Evolutionary conservation across 2,797 vertebrate species (phyloP).

Genomic region (Siniperca obscura): DNA sequence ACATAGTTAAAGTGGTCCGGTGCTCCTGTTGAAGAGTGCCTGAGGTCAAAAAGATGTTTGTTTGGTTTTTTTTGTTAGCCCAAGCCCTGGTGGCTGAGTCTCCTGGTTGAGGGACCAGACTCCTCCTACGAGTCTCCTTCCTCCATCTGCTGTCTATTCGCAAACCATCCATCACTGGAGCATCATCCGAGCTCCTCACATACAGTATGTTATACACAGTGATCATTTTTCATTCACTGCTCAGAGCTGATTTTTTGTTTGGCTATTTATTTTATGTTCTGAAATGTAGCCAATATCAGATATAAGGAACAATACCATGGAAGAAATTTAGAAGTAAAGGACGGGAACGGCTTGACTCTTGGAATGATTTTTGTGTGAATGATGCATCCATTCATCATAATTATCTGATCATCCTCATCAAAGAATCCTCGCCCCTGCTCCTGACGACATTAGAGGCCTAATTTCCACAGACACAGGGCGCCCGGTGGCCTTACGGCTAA

Average conservation of each 20-base stretch:
- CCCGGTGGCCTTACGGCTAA: too few relatives aligned
- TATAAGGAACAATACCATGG: not conserved
- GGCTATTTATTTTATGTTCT: not conserved
- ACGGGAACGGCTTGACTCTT: too few relatives aligned
- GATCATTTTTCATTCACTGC: too few relatives aligned
- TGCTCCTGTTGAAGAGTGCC: not conserved
- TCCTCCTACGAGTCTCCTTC: not conserved
- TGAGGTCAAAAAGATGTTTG: slow-evolving; percentile 1
- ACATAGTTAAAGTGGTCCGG: not conserved
- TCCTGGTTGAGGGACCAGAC: not conserved
- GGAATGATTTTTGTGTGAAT: too few relatives aligned
- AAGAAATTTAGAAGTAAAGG: not conserved
- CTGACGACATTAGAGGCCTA: too few relatives aligned
- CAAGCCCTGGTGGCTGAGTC: not conserved
- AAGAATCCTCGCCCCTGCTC: too few relatives aligned
- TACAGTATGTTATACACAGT: not conserved
- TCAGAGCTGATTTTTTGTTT: not conserved
- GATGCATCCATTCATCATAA: too few relatives aligned
- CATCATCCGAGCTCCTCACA: not conserved
- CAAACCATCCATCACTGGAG: not conserved
- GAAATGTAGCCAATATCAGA: not conserved
- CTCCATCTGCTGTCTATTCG: not conserved
- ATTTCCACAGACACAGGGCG: too few relatives aligned
- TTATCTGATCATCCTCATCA: too few relatives aligned
- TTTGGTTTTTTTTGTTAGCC: not conserved